Base-by-base conservation (phyloP, 1,140 invertebrate genomes). In the Bombus confusus region DNA sequence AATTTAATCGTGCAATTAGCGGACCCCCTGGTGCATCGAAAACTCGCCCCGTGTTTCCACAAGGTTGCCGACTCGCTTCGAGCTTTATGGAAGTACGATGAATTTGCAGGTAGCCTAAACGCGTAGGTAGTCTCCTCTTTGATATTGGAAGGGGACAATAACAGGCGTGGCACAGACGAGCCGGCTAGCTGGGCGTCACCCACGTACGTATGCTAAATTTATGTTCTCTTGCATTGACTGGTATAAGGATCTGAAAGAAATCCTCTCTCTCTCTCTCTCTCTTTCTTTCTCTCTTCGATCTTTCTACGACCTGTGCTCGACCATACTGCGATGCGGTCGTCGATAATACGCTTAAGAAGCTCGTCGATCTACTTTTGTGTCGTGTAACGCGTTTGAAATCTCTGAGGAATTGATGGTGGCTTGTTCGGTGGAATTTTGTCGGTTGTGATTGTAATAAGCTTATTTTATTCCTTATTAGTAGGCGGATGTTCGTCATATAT, bases 1-100 rank as follows among this genome's bases (percentile, higher is more conserved):
- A 90, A 90, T 90, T 90, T 89, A 82, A 87, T 83, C 79, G 66
- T 12, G 75, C 74, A 85, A 89, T 89, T 85, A 85, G 57, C 39
- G 39, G 5, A 22, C 25, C 43, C 31, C 83, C 82, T 25, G 5
- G 12, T 25, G 22, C 22, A 5, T 25, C 10, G 59, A 4, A 25
- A 31, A 66, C 34, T 66, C 39, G 57, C 9, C 18, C 12, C 25
- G 22, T 47, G 64, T 39, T 28, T 3, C 4, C 15, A 13, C 34
- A 4, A n/a, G 28, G 52, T 43, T 10, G 41, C 25, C 71, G 25
- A n/a, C 4, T 22, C 37, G 37, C 8, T 76, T 12, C 9, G 72
- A 69, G 18, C 76, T 62, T 88, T 78, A 10, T 83, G 39, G 57
- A 80, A 88, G 80, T 71, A 59, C 69, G 69, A 80, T 52, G 77